phyloP scores from a whole-genome alignment of 2,113 vertebrate species.

The Diadophis punctatus region DNA sequence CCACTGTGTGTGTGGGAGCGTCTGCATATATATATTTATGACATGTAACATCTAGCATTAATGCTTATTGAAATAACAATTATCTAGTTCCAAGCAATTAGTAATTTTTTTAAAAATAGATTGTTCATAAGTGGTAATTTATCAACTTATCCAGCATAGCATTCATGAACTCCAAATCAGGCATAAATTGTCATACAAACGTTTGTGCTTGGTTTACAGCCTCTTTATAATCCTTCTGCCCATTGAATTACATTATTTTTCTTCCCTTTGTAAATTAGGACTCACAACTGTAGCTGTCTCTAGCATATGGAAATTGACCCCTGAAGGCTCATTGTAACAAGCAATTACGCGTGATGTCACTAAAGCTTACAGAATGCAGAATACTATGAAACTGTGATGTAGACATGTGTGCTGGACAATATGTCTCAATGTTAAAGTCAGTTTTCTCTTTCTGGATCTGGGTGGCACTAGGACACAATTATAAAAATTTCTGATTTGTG shows the following conservation, averaged over 20 bases:
- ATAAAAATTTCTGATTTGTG: neutral
- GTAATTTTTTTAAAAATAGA: neutral
- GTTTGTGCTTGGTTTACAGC: neutral
- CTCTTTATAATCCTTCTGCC: neutral
- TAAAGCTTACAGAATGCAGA: neutral
- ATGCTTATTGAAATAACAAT: neutral
- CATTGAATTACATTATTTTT: neutral
- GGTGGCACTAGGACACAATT: neutral
- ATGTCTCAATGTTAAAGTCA: neutral
- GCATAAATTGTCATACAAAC: neutral
- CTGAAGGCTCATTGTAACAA: neutral
- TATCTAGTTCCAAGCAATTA: neutral
- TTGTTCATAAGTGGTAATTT: neutral
- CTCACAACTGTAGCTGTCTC: neutral
- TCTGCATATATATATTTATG: neutral
- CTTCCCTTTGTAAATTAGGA: neutral
- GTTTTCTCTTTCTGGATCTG: neutral
- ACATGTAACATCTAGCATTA: neutral
- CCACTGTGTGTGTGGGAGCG: no score
- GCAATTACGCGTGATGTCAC: neutral
- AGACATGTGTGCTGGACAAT: neutral
- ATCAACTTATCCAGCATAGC: neutral
- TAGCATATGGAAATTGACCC: neutral
- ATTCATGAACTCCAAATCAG: neutral
- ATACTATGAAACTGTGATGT: neutral